Evolutionary conservation across 2,888 invertebrate species (phyloP).

Genomic region (Copidosoma aretas): DNA sequence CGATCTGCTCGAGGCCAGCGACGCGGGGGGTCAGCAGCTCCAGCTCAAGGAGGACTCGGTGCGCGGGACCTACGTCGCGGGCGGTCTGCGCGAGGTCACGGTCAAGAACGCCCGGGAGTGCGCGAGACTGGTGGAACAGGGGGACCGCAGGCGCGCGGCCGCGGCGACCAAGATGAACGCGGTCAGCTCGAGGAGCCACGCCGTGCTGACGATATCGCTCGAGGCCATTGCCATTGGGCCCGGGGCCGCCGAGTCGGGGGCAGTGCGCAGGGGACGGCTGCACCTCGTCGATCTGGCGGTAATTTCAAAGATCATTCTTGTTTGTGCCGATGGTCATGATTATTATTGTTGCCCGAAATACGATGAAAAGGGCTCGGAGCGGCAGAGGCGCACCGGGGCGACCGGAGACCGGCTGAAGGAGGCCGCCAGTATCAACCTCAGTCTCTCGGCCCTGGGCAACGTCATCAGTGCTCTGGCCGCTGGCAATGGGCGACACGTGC

Average conservation of each 20-base stretch:
- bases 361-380: slow-evolving; percentile 88
- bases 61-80: slow-evolving; percentile 71
- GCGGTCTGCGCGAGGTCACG: slow-evolving; percentile 61
- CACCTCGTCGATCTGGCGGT: slow-evolving; percentile 88
- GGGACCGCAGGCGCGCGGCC: slow-evolving; percentile 80
- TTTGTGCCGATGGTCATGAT: too few relatives aligned
- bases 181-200: slow-evolving; percentile 84
- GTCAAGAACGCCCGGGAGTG: slow-evolving; percentile 83
- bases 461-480: slow-evolving; percentile 87
- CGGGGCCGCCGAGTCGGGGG: slow-evolving; percentile 52
- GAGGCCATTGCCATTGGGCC: slow-evolving; percentile 75
- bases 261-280: slow-evolving; percentile 75
- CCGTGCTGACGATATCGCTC: slow-evolving; percentile 84
- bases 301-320: too few relatives aligned
- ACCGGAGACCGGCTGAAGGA: slow-evolving; percentile 85
- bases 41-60: slow-evolving; percentile 69
- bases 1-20: slow-evolving; percentile 69
- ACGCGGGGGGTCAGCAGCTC: slow-evolving; percentile 62
- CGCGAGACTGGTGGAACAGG: slow-evolving; percentile 74
- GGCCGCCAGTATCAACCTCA: slow-evolving; percentile 88
- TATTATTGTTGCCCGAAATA: too few relatives aligned
- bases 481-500: slow-evolving; percentile 75
- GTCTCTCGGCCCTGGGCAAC: slow-evolving; percentile 85
- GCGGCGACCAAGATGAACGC: slow-evolving; percentile 91
- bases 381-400: slow-evolving; percentile 85